phyloP scores from a whole-genome alignment of 2,888 invertebrate genomes.

The Galerucella nymphaeae region DNA sequence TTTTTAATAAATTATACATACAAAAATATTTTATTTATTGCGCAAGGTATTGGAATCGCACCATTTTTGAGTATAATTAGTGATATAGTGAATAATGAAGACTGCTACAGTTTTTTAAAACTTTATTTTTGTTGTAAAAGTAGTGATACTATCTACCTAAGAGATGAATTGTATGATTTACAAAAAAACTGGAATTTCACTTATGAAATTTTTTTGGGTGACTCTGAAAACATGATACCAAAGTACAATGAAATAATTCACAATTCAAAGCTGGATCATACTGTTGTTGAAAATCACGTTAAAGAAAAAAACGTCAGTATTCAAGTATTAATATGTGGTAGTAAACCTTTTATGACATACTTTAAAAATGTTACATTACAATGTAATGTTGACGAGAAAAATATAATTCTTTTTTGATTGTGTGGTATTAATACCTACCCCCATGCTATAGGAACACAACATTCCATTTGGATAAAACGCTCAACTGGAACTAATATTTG shows the following conservation, averaged over 20 bases:
- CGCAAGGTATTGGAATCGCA: constrained; percentile 83
- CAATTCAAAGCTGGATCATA: constrained; percentile 58
- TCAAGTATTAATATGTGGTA: constrained; percentile 74
- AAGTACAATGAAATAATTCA: constrained; percentile 70
- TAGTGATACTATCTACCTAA: constrained; percentile 71
- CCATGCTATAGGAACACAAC: too few species aligned
- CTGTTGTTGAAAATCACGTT: constrained; percentile 58
- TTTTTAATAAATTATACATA: constrained; percentile 66
- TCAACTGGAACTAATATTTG: too few species aligned
- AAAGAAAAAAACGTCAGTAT: constrained; percentile 57
- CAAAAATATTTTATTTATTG: constrained; percentile 67
- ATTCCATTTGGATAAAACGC: too few species aligned
- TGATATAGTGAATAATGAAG: constrained; percentile 73
- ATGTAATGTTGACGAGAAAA: constrained; percentile 56
- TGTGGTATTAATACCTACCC: neutral
- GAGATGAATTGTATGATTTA: constrained; percentile 71
- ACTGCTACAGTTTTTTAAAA: constrained; percentile 73
- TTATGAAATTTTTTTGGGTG: constrained; percentile 70
- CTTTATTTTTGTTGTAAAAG: constrained; percentile 73
- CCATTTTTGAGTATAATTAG: constrained; percentile 75
- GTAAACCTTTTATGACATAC: constrained; percentile 68
- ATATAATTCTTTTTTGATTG: constrained; percentile 63
- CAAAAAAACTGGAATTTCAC: constrained; percentile 80
- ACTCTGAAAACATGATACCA: constrained; percentile 39
- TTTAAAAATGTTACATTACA: constrained; percentile 61